Evolutionary conservation across 2,888 invertebrate species (phyloP).

Genomic region (Fragum fragum): DNA sequence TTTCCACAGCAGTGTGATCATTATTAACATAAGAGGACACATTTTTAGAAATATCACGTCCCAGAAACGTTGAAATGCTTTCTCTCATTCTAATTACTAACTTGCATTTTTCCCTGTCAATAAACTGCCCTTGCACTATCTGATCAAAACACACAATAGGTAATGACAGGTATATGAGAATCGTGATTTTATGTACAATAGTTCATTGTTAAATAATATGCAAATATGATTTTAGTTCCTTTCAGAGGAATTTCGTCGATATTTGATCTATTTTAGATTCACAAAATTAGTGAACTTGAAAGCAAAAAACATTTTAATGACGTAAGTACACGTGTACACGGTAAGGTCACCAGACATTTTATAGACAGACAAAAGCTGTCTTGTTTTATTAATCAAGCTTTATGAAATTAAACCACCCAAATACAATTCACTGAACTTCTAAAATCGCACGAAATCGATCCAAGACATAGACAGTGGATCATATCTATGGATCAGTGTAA

Average conservation of each 20-base stretch:
- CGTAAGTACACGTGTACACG: no score
- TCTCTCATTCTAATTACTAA: background rate
- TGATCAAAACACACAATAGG: background rate
- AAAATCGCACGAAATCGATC: no score
- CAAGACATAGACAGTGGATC: no score
- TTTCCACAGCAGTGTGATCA: no score
- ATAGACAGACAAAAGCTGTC: no score
- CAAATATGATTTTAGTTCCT: constrained; percentile 17
- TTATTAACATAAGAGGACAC: no score
- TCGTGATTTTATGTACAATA: constrained; percentile 22
- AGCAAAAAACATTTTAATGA: background rate
- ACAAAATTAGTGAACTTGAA: background rate
- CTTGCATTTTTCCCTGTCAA: background rate
- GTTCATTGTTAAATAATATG: constrained; percentile 19
- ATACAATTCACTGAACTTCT: no score
- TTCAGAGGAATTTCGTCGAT: background rate
- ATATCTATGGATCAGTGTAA: no score
- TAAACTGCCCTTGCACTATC: background rate
- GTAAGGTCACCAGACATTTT: no score
- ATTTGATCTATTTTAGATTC: background rate
- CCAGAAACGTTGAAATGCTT: background rate
- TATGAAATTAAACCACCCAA: no score
- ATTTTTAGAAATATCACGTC: background rate
- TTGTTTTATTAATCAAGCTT: no score
- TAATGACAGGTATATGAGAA: constrained; percentile 17